These are phyloP conservation scores for Rhinogobio ventralis DNA, from an alignment of 2,797 vertebrate genomes.

Conservation along the genomic window DNA sequence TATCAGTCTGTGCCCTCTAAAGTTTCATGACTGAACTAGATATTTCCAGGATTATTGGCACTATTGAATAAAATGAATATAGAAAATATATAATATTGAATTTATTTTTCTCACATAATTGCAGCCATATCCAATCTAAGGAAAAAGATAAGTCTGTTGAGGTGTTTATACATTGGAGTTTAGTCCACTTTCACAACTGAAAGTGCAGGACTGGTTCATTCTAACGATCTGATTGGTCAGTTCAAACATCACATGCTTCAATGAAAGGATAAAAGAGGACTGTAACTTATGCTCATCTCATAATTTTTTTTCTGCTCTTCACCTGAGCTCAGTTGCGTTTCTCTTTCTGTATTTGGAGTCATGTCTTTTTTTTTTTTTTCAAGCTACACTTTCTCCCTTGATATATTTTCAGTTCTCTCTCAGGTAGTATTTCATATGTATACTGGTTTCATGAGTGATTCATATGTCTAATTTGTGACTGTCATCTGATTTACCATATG, in stretches of 20 bases:
- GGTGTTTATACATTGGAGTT: neutral
- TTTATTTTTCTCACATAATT: too few relatives aligned
- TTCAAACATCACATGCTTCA: neutral
- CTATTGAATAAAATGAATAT: too few relatives aligned
- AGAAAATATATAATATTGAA: too few relatives aligned
- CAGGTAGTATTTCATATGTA: neutral
- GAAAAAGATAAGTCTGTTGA: neutral
- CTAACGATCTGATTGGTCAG: neutral
- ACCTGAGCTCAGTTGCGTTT: neutral
- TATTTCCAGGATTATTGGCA: too few relatives aligned
- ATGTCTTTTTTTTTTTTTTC: neutral
- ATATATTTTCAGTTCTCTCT: neutral
- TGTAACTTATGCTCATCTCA: neutral
- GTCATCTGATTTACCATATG: neutral
- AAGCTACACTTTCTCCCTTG: too few relatives aligned
- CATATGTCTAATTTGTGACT: neutral
- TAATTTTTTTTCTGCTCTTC: neutral
- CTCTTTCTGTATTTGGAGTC: neutral
- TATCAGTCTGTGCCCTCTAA: too few relatives aligned
- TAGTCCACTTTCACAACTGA: neutral
- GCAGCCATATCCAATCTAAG: neutral
- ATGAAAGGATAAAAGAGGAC: neutral
- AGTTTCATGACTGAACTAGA: too few relatives aligned
- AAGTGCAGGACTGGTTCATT: neutral
- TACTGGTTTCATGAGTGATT: neutral